Base-by-base conservation (phyloP, 2,888 invertebrate species). In the Tenthredo mesomela region DNA sequence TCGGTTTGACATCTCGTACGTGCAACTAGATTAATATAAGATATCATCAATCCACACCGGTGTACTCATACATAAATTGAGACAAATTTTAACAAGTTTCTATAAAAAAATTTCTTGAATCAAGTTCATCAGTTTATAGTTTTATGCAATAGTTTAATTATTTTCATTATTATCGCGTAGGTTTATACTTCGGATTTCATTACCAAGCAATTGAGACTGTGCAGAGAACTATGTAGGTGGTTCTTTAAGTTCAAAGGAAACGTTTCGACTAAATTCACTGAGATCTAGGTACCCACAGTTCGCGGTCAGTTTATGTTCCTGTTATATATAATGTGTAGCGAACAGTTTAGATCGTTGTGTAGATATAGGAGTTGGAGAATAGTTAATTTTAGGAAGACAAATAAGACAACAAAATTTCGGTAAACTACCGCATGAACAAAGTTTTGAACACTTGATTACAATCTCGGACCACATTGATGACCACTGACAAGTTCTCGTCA, bases 301-400 rank as follows among this genome's bases (percentile, higher is more conserved):
- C n/a, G 77, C 54, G 77, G 54, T 33, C 40, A 33, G 29, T 77
- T 10, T 75, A 15, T 6, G 12, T 25, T 75, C 9, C 21, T 21
- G 29, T 50, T 29, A 33, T 33, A 47, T n/a, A n/a, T n/a, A n/a
- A n/a, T n/a, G 33, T 25, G 33, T 77, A 43, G 10, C 25, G 43
- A 43, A 73, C 21, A 33, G 67, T 73, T 40, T 43, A 21, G 9
- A 43, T 73, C 37, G 6, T 12, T 18, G 40, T 73, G 37, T 15
- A 33, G 29, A 33, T 0, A 33, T 37, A 37, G 37, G 2, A 21
- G 43, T 29, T 21, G 71, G 43, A 10, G n/a, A 21, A 12, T 5
- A 43, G 50, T 21, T 73, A 21, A 40, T 15, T n/a, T n/a, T 29
- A 75, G 25, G 12, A 75, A 75, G 75, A 75, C 75, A 75, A 75